Conservation (phyloP, 2,888 invertebrate genomes). For the Athalia circularis region DNA sequence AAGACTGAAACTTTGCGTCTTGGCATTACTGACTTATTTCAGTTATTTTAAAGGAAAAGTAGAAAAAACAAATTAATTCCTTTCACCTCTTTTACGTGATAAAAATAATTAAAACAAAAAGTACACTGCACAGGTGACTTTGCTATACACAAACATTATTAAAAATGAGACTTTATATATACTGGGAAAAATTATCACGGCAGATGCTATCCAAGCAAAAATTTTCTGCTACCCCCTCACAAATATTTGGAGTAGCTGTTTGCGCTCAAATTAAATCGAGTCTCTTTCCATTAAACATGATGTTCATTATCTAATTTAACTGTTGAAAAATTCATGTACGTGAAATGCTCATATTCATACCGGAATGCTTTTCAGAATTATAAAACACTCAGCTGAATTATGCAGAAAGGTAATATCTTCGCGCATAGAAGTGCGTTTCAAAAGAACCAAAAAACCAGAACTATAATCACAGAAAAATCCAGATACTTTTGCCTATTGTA, state of each 20-base stretch:
- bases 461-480: background rate
- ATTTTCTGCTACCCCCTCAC: slow-evolving; percentile 2
- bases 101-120: slow-evolving; percentile 8
- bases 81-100: background rate
- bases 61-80: background rate
- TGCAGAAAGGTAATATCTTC: background rate
- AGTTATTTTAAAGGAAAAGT: background rate
- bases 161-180: background rate
- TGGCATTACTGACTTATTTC: background rate
- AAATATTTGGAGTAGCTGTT: slow-evolving; percentile 22
- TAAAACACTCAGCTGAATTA: no score
- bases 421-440: background rate
- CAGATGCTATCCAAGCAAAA: background rate
- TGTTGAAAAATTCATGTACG: no score
- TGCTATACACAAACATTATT: background rate
- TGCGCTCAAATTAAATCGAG: slow-evolving; percentile 5
- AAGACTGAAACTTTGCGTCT: slow-evolving; percentile 26
- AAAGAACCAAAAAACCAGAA: background rate
- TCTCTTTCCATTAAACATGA: background rate
- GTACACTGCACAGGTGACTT: background rate
- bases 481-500: no score
- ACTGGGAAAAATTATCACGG: background rate
- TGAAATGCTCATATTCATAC: no score
- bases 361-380: no score
- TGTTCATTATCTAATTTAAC: no score